phyloP scores from a whole-genome alignment of 2,888 invertebrate genomes.

The Agrochola circellaris region DNA sequence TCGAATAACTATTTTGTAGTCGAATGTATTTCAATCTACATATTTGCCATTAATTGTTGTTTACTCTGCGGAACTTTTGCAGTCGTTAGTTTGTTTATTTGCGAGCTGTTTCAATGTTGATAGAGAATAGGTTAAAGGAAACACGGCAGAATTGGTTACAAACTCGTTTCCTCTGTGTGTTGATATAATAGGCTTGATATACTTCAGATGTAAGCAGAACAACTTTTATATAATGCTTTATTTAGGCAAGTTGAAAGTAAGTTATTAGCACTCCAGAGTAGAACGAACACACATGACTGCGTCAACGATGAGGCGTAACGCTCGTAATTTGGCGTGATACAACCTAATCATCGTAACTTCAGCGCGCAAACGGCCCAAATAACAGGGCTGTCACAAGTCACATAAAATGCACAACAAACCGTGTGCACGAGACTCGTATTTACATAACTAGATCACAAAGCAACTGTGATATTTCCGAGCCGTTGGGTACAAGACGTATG shows the following conservation, averaged over 20 bases:
- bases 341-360: conserved; percentile 57
- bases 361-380: conserved; percentile 40
- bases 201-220: not conserved
- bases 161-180: not conserved
- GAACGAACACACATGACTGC: conserved; percentile 20
- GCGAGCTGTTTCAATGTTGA: conserved; percentile 33
- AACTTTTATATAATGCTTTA: not conserved
- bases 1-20: conserved; percentile 61
- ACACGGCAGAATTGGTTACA: conserved; percentile 5
- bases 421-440: conserved; percentile 46
- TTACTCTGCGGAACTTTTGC: conserved; percentile 44
- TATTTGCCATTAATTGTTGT: conserved; percentile 58
- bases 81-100: conserved; percentile 54
- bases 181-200: not conserved
- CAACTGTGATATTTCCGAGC: conserved; percentile 71
- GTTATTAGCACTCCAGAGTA: not conserved
- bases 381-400: conserved; percentile 49
- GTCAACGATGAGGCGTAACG: conserved; percentile 19
- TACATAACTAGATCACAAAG: conserved; percentile 65
- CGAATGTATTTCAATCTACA: conserved; percentile 59
- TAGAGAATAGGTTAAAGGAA: conserved; percentile 24
- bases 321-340: conserved; percentile 44
- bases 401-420: conserved; percentile 58
- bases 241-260: not conserved
- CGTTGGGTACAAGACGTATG: conserved; percentile 72